A percentile compares a stretch with the other conserved stretches of the same genome.
phyloP scores from a whole-genome alignment of 2,113 vertebrate species.

The Noturus placidus region DNA sequence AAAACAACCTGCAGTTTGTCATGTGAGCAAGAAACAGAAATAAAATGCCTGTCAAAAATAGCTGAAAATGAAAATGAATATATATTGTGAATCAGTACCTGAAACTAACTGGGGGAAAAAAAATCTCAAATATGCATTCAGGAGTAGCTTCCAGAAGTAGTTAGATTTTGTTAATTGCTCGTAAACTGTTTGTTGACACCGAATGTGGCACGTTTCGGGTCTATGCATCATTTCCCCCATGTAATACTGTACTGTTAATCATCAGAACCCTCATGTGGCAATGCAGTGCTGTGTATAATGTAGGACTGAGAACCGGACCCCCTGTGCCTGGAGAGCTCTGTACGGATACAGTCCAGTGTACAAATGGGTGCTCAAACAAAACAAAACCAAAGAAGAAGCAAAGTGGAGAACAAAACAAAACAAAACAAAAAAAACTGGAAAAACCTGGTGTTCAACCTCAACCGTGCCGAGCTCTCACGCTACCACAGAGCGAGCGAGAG shows the following conservation, averaged over 20 bases:
- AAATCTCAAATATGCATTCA: background rate
- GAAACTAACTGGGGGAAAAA: background rate
- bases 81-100: background rate
- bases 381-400: constrained; percentile 61
- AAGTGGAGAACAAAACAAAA: constrained; percentile 57
- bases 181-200: background rate
- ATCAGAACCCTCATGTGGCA: background rate
- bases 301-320: background rate
- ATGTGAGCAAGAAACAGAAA: background rate
- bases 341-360: constrained; percentile 54
- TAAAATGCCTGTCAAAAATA: background rate
- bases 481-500: constrained; percentile 63
- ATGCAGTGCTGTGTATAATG: background rate
- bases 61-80: background rate
- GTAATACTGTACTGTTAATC: background rate
- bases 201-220: background rate
- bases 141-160: background rate
- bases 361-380: constrained; percentile 57
- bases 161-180: background rate
- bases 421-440: constrained; percentile 69
- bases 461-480: constrained; percentile 74
- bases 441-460: constrained; percentile 77
- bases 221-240: background rate
- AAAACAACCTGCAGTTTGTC: background rate
- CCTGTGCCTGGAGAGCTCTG: background rate